Evolutionary conservation across 2,888 invertebrate genomes (phyloP).

Genomic region (Chelonus formosanus): DNA sequence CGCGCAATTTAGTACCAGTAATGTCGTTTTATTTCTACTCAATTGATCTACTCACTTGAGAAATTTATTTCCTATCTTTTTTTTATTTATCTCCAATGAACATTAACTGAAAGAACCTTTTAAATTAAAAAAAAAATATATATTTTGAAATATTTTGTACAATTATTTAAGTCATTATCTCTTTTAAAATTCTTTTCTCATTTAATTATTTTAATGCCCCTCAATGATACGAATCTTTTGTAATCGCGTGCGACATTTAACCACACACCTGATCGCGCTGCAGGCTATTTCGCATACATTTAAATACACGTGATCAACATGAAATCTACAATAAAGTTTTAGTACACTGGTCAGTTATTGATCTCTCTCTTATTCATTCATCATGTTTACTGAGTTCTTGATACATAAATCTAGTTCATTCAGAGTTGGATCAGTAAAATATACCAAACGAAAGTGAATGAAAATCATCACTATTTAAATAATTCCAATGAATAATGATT

Average conservation of each 20-base stretch:
- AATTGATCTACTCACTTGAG: conserved; percentile 4
- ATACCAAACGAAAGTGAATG: not conserved
- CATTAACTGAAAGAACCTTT: not conserved
- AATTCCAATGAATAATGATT: too few species aligned
- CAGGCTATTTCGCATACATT: conserved; percentile 3
- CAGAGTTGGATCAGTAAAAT: not conserved
- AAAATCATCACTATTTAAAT: not conserved
- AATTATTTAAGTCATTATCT: not conserved
- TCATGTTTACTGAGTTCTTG: not conserved
- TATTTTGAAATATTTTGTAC: not conserved
- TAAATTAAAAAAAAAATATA: too few species aligned
- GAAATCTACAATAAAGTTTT: too few species aligned
- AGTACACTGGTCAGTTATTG: too few species aligned
- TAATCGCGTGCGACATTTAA: conserved; percentile 46
- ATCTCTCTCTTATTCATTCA: not conserved
- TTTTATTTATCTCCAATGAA: not conserved
- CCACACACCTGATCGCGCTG: conserved; percentile 41
- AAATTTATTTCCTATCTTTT: conserved; percentile 8
- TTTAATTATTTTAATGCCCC: too few species aligned
- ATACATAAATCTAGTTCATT: conserved; percentile 10
- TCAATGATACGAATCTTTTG: conserved; percentile 51
- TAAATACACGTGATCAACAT: not conserved
- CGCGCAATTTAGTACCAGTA: conserved; percentile 42
- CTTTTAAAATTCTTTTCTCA: not conserved
- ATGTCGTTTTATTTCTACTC: conserved; percentile 33